Percentiles rank a stretch among this genome's conserved stretches.
Conservation (phyloP, 2,113 vertebrate species). For the Gopherus evgoodei region DNA sequence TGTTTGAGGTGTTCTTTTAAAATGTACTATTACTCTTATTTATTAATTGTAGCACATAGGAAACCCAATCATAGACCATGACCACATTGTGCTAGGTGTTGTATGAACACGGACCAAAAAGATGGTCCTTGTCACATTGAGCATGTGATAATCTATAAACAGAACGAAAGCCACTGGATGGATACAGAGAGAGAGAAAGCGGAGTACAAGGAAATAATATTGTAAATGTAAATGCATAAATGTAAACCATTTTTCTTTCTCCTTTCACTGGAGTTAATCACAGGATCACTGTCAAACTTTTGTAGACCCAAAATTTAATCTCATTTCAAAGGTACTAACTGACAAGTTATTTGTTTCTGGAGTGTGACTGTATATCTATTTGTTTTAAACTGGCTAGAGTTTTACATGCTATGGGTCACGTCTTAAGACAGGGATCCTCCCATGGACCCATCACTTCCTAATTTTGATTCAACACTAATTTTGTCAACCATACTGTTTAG, state of each 20-base stretch:
- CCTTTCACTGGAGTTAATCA: neutral
- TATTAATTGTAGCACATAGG: fast-evolving
- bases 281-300: neutral
- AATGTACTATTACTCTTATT: fast-evolving
- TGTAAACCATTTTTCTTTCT: neutral
- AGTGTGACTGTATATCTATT: neutral
- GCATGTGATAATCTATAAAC: neutral
- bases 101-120: neutral
- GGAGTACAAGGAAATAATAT: neutral
- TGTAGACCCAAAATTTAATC: neutral
- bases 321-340: neutral
- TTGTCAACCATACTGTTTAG: neutral
- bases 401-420: neutral
- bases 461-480: neutral
- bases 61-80: neutral
- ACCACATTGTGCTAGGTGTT: fast-evolving
- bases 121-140: neutral
- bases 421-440: neutral
- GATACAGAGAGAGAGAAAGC: neutral
- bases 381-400: neutral
- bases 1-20: neutral
- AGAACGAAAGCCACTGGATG: neutral
- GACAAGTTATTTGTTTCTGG: neutral
- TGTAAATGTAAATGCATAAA: neutral
- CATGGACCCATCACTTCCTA: neutral